Evolutionary conservation across 2,113 vertebrate species (phyloP).

Genomic region (Carlito syrichta): DNA sequence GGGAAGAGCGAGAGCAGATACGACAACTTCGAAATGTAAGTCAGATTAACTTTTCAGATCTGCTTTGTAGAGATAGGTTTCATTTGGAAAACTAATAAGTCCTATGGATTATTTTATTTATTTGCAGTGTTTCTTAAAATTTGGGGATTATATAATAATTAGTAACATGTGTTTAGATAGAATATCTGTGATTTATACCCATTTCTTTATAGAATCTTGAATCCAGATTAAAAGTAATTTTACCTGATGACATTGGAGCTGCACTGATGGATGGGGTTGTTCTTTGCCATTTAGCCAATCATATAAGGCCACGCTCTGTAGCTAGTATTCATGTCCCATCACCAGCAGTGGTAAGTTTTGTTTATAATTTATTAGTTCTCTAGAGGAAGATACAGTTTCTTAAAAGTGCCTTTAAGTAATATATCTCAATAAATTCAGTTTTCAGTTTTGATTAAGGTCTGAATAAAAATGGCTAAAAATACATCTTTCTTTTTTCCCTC

Average conservation of each 20-base stretch:
- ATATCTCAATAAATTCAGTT: neutral
- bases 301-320: slow-evolving; percentile 97
- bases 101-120: neutral
- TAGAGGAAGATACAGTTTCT: slow-evolving; percentile 26
- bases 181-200: slow-evolving; percentile 1
- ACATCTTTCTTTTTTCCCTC: neutral
- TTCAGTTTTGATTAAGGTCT: slow-evolving; percentile 38
- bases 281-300: slow-evolving; percentile 98
- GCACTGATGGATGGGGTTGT: slow-evolving; percentile 98
- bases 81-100: neutral
- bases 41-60: neutral
- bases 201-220: slow-evolving; percentile 91
- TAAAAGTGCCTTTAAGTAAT: slow-evolving; percentile 32
- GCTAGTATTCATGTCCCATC: slow-evolving; percentile 98
- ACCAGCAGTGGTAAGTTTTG: slow-evolving; percentile 93
- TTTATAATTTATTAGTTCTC: neutral
- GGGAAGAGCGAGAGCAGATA: slow-evolving; percentile 97
- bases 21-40: slow-evolving; percentile 92
- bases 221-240: slow-evolving; percentile 94
- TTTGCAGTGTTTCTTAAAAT: slow-evolving; percentile 1
- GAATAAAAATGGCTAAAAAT: neutral
- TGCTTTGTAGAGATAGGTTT: slow-evolving; percentile 20
- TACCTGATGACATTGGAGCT: slow-evolving; percentile 96
- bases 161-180: neutral
- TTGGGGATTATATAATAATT: neutral